Evolutionary conservation across 1,140 invertebrate genomes (phyloP), one percentile per base, ranked within the genome.

Genomic region (Drosophila kanapiae): DNA sequence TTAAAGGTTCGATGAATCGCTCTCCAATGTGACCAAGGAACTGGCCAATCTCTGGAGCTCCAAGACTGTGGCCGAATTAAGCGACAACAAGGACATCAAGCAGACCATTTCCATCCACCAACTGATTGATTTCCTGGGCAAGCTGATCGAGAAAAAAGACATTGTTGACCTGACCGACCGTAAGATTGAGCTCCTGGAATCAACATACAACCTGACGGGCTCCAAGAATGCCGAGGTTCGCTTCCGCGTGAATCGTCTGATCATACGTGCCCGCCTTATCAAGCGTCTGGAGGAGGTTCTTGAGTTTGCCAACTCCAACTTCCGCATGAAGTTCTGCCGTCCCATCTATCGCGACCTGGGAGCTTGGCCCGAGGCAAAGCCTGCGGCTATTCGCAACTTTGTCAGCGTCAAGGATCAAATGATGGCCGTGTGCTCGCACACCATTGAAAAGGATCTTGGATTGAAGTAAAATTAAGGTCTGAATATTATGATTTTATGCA

Each of bases 271-370:
- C 8, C 94, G 94, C 48, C 97, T 97, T 94, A 86, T 94, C 49
- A 93, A 95, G 0, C 95, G 95, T 78, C 93, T 98, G 37, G 91
- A 94, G 13, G 93, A 94, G 35, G 95, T 96, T 9, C 93, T 98
- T 23, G 85, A 95, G 3, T 98, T 98, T 94, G 95, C 97, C 4
- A 97, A 96, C 67, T 94, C 95, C 27, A 95, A 97, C 90, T 98
- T 98, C 56, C 95, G 98, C 68, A 97, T 99, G 96, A 99, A 99
- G 91, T 99, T 96, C 94, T 95, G 97, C 0, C 94, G 97, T 51
- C 97, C 97, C 14, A 94, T 99, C 49, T 98, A 97, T 92, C 95
- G 97, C 75, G 97, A 97, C 84, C 93, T 98, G n/a, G 97, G 96
- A 79, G 94, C 93, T 2, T 98, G 97, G 97, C 94, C 96, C 64